Evolutionary conservation across 2,113 vertebrate genomes (phyloP), one percentile per base, ranked within the genome.

Genomic region (Scalopus aquaticus): DNA sequence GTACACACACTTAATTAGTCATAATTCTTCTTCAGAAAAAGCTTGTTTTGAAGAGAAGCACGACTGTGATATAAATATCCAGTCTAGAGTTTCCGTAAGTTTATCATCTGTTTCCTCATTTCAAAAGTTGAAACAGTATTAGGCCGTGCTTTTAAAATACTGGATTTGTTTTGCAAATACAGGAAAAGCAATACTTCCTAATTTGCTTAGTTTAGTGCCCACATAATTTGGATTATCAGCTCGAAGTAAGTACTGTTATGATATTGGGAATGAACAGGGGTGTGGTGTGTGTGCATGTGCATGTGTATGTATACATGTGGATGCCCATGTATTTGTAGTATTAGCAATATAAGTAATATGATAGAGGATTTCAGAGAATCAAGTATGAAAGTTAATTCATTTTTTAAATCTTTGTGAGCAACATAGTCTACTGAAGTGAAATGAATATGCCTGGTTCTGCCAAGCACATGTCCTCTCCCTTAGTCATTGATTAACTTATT

Each of bases 131-230:
- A 94, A 96, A 95, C 69, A 56, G 54, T 44, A 65, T 80, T 49
- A 67, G 90, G n/a, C 65, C 92, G 42, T 91, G 54, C 93, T 97
- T 96, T 67, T 51, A 37, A 95, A 97, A 93, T 92, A 84, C 65
- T 87, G 62, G n/a, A 37, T 97, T 94, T 97, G 94, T 93, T 95
- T 97, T 76, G 95, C 87, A 96, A 97, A 96, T 95, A 91, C 82
- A 91, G 87, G 93, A 95, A 97, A 97, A 95, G 72, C 83, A 70
- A 32, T 46, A 90, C 70, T 95, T 96, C 70, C 95, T 94, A 84
- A 93, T 97, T 96, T 95, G 90, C 93, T 94, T 91, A 96, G 88
- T 86, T 72, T 72, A 64, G 28, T 84, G 44, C 58, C 77, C 70
- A 88, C 22, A 54, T 88, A 39, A 87, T 94, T 86, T 95, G 91